phyloP scores from a whole-genome alignment of 1,140 invertebrate species.

The Lordiphosa stackelbergi region DNA sequence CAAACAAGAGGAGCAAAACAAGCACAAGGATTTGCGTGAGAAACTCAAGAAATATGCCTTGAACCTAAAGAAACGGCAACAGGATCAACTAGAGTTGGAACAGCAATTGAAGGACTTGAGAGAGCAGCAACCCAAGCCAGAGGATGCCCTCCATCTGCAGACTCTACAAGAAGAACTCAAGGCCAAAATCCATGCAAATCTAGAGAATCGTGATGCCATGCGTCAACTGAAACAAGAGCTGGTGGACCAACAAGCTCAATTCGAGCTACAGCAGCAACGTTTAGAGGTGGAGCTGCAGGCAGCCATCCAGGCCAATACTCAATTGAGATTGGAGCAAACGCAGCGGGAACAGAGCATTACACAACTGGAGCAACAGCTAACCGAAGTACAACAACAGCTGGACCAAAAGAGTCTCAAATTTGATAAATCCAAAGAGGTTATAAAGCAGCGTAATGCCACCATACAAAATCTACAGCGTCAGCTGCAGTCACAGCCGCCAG shows the following conservation, averaged over 20 bases:
- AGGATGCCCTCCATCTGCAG: conserved; percentile 13
- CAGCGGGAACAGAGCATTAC: neutral
- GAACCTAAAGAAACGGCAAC: conserved; percentile 85
- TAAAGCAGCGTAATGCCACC: conserved; percentile 63
- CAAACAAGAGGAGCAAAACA: conserved; percentile 24
- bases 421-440: conserved; percentile 76
- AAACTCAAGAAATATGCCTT: conserved; percentile 87
- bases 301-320: conserved; percentile 35
- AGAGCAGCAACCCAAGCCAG: conserved; percentile 7
- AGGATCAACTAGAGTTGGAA: conserved; percentile 82
- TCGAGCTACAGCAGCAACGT: conserved; percentile 25
- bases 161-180: conserved; percentile 21
- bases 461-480: conserved; percentile 67
- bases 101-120: conserved; percentile 39
- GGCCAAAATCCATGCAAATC: conserved; percentile 19
- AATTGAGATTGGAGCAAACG: conserved; percentile 34
- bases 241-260: conserved; percentile 10
- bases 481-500: conserved; percentile 11
- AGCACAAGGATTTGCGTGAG: conserved; percentile 78
- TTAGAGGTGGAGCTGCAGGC: conserved; percentile 36
- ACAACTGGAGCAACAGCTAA: conserved; percentile 11
- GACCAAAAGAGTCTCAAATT: conserved; percentile 62
- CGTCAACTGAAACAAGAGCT: conserved; percentile 27
- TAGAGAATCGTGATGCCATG: conserved; percentile 13
- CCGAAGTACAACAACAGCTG: conserved; percentile 50